Conservation (phyloP, 2,888 invertebrate genomes). For the Imbricaverruca yamaguchii region DNA sequence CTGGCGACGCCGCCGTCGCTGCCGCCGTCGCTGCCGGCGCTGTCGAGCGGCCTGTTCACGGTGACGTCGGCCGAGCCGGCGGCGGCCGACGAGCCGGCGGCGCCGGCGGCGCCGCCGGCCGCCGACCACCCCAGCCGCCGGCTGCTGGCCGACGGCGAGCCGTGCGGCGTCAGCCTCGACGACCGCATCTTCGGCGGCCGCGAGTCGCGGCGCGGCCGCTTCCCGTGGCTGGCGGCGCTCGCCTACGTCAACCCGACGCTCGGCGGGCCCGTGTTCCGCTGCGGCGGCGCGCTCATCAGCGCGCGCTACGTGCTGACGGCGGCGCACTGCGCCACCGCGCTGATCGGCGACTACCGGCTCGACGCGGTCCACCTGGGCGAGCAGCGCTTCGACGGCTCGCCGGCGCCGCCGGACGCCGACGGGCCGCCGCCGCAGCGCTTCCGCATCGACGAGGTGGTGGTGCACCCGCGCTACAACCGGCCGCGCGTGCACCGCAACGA, state of each 20-base stretch:
- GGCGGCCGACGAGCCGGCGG: slow-evolving; percentile 38
- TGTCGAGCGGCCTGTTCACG: slow-evolving; percentile 38
- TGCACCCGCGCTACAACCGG: slow-evolving; percentile 18
- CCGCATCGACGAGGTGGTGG: slow-evolving; percentile 39
- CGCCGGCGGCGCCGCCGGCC: slow-evolving; percentile 36
- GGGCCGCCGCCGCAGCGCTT: slow-evolving; percentile 41
- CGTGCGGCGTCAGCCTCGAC: slow-evolving; percentile 38
- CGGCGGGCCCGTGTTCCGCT: slow-evolving; percentile 37
- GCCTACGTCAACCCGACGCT: slow-evolving; percentile 40
- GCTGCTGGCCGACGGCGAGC: slow-evolving; percentile 38
- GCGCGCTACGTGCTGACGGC: slow-evolving; percentile 39
- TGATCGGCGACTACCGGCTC: slow-evolving; percentile 34
- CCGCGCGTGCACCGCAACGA: slow-evolving; percentile 36
- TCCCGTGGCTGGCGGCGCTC: slow-evolving; percentile 37
- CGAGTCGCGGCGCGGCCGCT: slow-evolving; percentile 37
- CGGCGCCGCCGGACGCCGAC: background rate
- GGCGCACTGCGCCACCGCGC: slow-evolving; percentile 36
- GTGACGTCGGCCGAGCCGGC: slow-evolving; percentile 34
- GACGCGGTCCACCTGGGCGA: slow-evolving; percentile 37
- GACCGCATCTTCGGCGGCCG: slow-evolving; percentile 37
- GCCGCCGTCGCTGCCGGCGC: slow-evolving; percentile 35
- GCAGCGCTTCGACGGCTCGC: slow-evolving; percentile 37
- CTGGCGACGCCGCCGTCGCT: slow-evolving; percentile 33
- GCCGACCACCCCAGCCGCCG: slow-evolving; percentile 39
- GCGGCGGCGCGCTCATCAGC: slow-evolving; percentile 33